Conservation (phyloP, 2,113 vertebrate genomes). For the Origma solitaria region DNA sequence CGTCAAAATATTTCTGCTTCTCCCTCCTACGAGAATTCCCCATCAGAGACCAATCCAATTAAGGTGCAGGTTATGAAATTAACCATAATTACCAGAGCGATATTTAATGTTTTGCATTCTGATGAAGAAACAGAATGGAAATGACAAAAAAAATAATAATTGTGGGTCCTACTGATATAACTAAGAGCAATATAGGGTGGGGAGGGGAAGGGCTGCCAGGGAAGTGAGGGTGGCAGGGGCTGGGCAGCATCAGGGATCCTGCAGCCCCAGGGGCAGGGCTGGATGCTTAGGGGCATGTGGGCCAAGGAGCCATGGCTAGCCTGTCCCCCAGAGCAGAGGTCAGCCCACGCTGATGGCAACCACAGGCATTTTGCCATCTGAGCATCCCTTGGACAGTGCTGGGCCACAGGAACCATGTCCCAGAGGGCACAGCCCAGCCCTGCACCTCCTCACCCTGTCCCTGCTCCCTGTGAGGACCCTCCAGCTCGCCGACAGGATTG, state of each 20-base stretch:
- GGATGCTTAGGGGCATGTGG: background rate
- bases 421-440: background rate
- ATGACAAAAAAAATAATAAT: background rate
- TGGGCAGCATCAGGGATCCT: background rate
- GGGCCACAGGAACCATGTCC: background rate
- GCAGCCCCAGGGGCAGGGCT: background rate
- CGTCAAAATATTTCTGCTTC: conserved; percentile 53
- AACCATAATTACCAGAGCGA: conserved; percentile 48
- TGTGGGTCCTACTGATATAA: background rate
- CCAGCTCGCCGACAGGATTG: background rate
- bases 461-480: background rate
- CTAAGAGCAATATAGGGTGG: background rate
- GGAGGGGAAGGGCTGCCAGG: background rate
- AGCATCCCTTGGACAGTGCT: background rate
- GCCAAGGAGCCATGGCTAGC: background rate
- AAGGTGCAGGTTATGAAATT: conserved; percentile 66
- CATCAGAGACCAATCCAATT: conserved; percentile 57
- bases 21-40: conserved; percentile 53
- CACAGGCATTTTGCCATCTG: background rate
- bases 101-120: conserved; percentile 52
- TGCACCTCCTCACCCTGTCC: background rate
- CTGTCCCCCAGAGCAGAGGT: background rate
- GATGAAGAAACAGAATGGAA: conserved; percentile 38
- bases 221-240: background rate
- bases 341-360: background rate